Percentiles rank a stretch among this genome's conserved stretches.
Evolutionary conservation across 2,797 vertebrate genomes (phyloP).

Genomic region (Pseudochirops corinnae): DNA sequence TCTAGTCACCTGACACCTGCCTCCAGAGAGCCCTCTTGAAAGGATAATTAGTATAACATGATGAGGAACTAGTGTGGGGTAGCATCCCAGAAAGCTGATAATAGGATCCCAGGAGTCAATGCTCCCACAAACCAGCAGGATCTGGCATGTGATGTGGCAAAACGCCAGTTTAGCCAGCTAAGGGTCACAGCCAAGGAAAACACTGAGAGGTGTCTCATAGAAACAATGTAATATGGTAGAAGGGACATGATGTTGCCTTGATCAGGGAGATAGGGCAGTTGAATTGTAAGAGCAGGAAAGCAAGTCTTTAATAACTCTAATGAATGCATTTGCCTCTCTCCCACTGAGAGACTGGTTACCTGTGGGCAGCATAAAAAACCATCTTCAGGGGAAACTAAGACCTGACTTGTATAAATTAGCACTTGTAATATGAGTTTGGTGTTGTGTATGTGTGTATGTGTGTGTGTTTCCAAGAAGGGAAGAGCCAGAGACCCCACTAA

Average conservation of each 20-base stretch:
- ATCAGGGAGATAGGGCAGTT: not conserved
- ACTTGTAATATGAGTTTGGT: not conserved
- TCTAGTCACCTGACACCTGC: not conserved
- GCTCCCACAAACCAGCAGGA: not conserved
- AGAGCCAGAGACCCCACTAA: not conserved
- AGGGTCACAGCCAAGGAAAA: not conserved
- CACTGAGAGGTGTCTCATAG: not conserved
- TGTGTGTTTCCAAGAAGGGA: not conserved
- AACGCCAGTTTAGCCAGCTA: not conserved
- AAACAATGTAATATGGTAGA: not conserved
- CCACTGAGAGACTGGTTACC: not conserved
- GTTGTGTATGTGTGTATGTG: not conserved
- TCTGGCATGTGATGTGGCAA: not conserved
- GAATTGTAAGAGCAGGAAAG: not conserved
- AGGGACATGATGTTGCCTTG: not conserved
- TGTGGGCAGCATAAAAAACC: not conserved
- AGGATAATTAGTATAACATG: not conserved
- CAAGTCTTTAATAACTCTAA: not conserved
- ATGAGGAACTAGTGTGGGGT: not conserved
- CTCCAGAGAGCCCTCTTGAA: not conserved
- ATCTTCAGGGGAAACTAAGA: not conserved
- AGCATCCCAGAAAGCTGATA: slow-evolving; percentile 1
- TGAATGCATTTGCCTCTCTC: not conserved
- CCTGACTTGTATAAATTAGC: not conserved
- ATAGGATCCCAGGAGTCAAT: not conserved